Evolutionary conservation across 2,888 invertebrate genomes (phyloP), one percentile per base, ranked within the genome.

Genomic region (Apodemia zela): DNA sequence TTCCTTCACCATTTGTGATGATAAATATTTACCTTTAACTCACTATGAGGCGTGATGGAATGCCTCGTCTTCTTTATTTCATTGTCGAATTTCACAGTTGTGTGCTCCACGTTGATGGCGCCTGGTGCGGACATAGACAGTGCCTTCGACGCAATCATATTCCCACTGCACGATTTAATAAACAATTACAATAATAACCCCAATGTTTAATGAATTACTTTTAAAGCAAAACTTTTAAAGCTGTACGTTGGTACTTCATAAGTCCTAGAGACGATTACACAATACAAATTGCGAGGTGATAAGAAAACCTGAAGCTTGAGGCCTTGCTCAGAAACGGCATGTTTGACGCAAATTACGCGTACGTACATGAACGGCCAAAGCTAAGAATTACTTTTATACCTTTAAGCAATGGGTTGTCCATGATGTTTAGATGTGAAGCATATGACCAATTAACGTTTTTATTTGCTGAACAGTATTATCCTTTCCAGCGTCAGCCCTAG

Each of bases 71-170:
- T 89, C 75, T 93, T 93, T 73, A 91, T 86, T 66, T 90, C 93
- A 70, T 89, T 93, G 77, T 94, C 94, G 75, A 95, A 95, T 80
- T 95, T 95, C 1, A 96, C 95, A 1, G 94, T 94, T 1, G 93
- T 90, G 74, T 94, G 94, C 61, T 96, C 96, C 69, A 95, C 84
- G 78, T 96, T 96, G 74, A 97, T 97, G 60, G 97, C 97, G 64
- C 97, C 96, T 0, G 97, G 97, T 0, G 97, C 97, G 0, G 97
- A 97, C 87, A 95, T 94, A 71, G 97, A 97, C 77, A 97, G 90
- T 1, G 94, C 94, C 78, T 95, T 94, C 21, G 95, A 94, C 6
- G 94, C 92, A 76, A 95, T 94, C 81, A 97, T 92, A 77, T 95
- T 94, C 72, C 93, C 94, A 77, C 93, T 94, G 80, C 13, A 61